Base-by-base conservation (phyloP, 2,797 vertebrate species). In the Syncerus caffer region DNA sequence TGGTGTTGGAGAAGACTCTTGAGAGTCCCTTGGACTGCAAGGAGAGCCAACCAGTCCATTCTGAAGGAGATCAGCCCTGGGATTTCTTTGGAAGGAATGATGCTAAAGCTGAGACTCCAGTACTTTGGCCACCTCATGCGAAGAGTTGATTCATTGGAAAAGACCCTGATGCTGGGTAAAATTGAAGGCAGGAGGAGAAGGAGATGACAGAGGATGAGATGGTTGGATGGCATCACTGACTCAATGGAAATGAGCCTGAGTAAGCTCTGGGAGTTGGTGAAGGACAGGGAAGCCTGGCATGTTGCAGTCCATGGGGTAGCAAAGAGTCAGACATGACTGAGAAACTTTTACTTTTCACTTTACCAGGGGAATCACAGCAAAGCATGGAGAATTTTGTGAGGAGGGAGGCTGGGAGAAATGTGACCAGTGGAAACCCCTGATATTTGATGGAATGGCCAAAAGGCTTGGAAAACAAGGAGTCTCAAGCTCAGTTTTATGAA, bases 271-370 rank as follows among this genome's bases (percentile, higher is more conserved):
- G 19, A 11, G 2, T 6, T 21, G 64, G 19, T 71, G 34, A 71
- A 23, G 10, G 19, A 23, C n/a, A 34, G 64, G 19, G 10, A 38
- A 6, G 64, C 19, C 5, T 71, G 64, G 34, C 10, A 0, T 23
- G n/a, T 6, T 71, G n/a, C 10, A 71, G 64, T 71, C 19, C n/a
- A 12, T 6, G 64, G 10, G n/a, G n/a, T 21, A 0, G 64, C 64
- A 71, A 12, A 71, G 17, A 71, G 64, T 38, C 19, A 6, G n/a
- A 38, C 64, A 71, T 1, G 19, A 38, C n/a, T 71, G 19, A 71
- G 19, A 1, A 3, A 12, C 19, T 71, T 71, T 6, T n/a, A 5
- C 19, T 21, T 38, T 38, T 38, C n/a, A 23, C 19, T 71, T 67
- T 84, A 23, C 45, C 13, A 34, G 62, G 45, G 50, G 89, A 83